Evolutionary conservation across 2,888 invertebrate genomes (phyloP).

Genomic region (Apotomis betuletana): DNA sequence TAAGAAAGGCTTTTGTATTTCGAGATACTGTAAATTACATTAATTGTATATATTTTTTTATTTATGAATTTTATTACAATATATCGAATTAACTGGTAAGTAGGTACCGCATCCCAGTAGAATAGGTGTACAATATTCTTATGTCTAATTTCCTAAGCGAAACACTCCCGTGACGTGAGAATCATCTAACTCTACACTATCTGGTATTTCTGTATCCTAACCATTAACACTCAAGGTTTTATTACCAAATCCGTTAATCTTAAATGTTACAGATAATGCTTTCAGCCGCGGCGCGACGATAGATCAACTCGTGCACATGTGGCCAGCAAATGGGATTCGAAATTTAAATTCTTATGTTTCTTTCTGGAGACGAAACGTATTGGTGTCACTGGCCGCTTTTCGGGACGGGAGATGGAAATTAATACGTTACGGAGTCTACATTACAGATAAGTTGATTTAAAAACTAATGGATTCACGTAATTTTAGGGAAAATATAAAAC

Average conservation of each 20-base stretch:
- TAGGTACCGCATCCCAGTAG: too few species aligned
- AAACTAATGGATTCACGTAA: too few species aligned
- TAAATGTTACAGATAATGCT: slow-evolving; percentile 34
- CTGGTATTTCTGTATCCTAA: slow-evolving; percentile 18
- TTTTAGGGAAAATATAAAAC: too few species aligned
- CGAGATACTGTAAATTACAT: too few species aligned
- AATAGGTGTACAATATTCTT: too few species aligned
- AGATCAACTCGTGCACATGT: slow-evolving; percentile 35
- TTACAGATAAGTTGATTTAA: slow-evolving; percentile 3
- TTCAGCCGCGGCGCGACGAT: slow-evolving; percentile 20
- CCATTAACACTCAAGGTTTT: slow-evolving; percentile 29
- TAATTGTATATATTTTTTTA: too few species aligned
- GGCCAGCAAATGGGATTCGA: slow-evolving; percentile 34
- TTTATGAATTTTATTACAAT: too few species aligned
- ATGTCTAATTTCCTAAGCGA: slow-evolving; percentile 15
- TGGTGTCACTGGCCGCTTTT: slow-evolving; percentile 35
- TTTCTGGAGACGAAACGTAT: slow-evolving; percentile 5
- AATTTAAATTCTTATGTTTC: slow-evolving; percentile 32
- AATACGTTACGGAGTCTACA: slow-evolving; percentile 15
- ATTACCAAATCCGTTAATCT: slow-evolving; percentile 37
- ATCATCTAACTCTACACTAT: slow-evolving; percentile 4
- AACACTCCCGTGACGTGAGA: slow-evolving; percentile 13
- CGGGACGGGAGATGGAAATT: slow-evolving; percentile 20
- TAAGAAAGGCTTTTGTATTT: too few species aligned
- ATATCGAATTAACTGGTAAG: too few species aligned